Percentiles rank a stretch among this genome's conserved stretches.
phyloP scores from a whole-genome alignment of 2,888 invertebrate genomes.

The Ormyrus pomaceus region DNA sequence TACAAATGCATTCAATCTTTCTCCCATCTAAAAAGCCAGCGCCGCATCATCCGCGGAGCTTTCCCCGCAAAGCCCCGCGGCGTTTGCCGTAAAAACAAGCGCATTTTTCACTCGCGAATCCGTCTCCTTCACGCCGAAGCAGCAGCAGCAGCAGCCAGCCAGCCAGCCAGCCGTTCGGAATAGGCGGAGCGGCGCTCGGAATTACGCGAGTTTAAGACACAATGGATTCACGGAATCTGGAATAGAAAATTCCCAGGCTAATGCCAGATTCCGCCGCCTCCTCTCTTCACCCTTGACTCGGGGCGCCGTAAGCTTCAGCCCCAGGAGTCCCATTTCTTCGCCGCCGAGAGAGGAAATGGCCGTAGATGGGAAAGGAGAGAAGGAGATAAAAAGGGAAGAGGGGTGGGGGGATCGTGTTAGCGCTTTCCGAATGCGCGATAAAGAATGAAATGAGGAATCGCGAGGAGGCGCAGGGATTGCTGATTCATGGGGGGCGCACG shows the following conservation, averaged over 20 bases:
- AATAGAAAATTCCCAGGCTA: conserved; percentile 69
- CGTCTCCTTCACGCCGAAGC: not conserved
- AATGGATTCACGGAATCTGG: conserved; percentile 68
- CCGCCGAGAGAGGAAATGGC: conserved; percentile 54
- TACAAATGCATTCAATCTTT: conserved; percentile 12
- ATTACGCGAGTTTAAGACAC: conserved; percentile 68
- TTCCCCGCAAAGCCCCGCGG: not conserved
- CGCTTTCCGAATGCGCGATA: not conserved
- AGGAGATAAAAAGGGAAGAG: not conserved
- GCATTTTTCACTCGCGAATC: conserved; percentile 24
- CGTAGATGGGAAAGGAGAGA: conserved; percentile 35
- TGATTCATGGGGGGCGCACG: conserved; percentile 25
- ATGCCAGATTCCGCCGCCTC: conserved; percentile 62
- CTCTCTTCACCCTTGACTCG: conserved; percentile 50
- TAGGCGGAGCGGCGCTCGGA: conserved; percentile 56
- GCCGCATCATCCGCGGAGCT: not conserved
- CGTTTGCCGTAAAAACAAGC: conserved; percentile 17
- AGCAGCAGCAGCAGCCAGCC: conserved; percentile 25
- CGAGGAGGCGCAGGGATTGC: conserved; percentile 35
- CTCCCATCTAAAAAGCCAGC: conserved; percentile 2
- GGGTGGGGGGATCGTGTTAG: not conserved
- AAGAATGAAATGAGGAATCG: conserved; percentile 14
- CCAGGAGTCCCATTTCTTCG: conserved; percentile 59
- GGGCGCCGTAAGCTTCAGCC: conserved; percentile 59
- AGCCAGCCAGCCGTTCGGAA: not conserved